These are phyloP conservation scores for Operophtera brumata DNA, from an alignment of 2,888 invertebrate species.

Conservation along the genomic window DNA sequence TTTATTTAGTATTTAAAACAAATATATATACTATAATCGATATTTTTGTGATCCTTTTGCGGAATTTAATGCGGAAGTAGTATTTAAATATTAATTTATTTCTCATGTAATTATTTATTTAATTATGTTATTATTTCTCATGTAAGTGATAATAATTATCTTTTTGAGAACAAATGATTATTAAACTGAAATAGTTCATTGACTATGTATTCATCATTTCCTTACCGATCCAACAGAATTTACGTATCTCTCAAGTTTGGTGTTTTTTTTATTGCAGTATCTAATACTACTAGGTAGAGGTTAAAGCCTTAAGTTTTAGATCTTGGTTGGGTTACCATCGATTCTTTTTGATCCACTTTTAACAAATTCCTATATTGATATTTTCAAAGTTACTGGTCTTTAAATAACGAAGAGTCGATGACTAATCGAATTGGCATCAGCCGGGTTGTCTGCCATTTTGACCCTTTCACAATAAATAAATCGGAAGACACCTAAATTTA, in stretches of 20 bases:
- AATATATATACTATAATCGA: neutral
- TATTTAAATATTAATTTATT: no score
- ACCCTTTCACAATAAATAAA: conserved; percentile 30
- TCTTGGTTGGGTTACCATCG: neutral
- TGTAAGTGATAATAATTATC: no score
- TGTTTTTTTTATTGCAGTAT: no score
- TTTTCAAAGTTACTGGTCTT: conserved; percentile 24
- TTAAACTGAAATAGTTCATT: neutral
- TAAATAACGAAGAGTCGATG: conserved; percentile 18
- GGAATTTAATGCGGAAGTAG: neutral
- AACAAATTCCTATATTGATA: conserved; percentile 6
- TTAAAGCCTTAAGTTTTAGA: neutral
- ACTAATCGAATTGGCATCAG: conserved; percentile 23
- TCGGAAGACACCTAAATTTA: conserved; percentile 21
- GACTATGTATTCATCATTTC: neutral
- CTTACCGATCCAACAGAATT: neutral
- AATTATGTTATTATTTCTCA: no score
- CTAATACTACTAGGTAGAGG: neutral
- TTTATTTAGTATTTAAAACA: neutral
- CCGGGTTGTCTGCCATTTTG: conserved; percentile 23
- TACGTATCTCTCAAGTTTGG: neutral
- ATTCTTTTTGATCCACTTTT: neutral
- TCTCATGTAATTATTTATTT: no score
- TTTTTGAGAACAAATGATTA: no score
- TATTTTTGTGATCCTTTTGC: neutral